These are phyloP conservation scores for Leucoraja erinaceus DNA, from an alignment of 2,113 vertebrate genomes.

Conservation along the genomic window DNA sequence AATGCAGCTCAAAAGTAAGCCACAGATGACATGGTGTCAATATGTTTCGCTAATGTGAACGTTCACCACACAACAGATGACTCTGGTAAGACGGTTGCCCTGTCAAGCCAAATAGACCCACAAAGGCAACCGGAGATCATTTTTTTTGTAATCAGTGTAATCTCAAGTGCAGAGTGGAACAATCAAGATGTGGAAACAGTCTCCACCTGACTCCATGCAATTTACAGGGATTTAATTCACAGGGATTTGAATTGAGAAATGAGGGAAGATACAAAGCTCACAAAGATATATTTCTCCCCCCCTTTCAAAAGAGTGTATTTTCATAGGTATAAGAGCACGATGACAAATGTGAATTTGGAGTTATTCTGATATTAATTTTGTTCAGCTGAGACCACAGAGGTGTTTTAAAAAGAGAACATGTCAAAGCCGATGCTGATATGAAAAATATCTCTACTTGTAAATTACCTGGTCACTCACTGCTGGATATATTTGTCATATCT, in stretches of 20 bases:
- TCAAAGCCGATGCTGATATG: not conserved
- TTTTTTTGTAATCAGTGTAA: not conserved
- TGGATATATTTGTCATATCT: not conserved
- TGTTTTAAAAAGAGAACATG: not conserved
- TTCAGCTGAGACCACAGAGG: not conserved
- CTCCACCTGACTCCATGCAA: not conserved
- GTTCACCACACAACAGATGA: not conserved
- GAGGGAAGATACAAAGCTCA: not conserved
- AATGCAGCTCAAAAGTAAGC: not conserved
- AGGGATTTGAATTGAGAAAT: not conserved
- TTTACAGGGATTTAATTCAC: not conserved
- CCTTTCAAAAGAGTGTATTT: not conserved
- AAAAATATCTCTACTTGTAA: not conserved
- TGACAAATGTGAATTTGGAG: slow-evolving; percentile 38
- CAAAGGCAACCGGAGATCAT: not conserved
- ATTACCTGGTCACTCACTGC: not conserved
- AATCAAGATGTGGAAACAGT: not conserved
- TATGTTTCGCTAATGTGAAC: not conserved
- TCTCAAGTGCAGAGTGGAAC: not conserved
- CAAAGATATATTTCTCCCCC: not conserved
- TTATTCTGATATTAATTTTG: not conserved
- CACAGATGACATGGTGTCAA: no score
- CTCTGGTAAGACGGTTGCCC: not conserved
- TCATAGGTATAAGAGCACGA: not conserved
- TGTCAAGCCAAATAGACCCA: not conserved